These are phyloP conservation scores for Ornithoptera priamus DNA, from an alignment of 2,888 invertebrate species.

Conservation along the genomic window DNA sequence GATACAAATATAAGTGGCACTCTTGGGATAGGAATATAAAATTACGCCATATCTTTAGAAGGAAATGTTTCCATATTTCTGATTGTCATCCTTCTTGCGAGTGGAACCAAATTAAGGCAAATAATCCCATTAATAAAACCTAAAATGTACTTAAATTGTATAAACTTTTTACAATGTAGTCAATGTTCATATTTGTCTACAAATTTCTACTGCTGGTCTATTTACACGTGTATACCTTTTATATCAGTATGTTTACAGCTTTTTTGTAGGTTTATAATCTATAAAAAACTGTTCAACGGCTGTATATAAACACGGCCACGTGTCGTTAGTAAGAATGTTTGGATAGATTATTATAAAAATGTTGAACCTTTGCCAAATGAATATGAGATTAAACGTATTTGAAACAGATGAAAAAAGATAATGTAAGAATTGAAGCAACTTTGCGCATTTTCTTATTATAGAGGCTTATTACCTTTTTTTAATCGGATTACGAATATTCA, in stretches of 20 bases:
- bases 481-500: background rate
- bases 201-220: too few relatives aligned
- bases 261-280: background rate
- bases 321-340: background rate
- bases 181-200: too few relatives aligned
- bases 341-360: conserved; percentile 2
- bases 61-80: too few relatives aligned
- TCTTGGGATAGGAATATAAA: too few relatives aligned
- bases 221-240: background rate
- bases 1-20: too few relatives aligned
- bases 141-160: too few relatives aligned
- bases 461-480: background rate
- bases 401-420: background rate
- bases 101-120: too few relatives aligned
- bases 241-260: background rate
- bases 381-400: conserved; percentile 13
- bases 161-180: too few relatives aligned
- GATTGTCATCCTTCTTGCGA: too few relatives aligned
- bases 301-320: background rate
- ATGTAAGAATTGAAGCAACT: background rate
- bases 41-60: too few relatives aligned
- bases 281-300: background rate
- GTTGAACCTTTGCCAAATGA: conserved; percentile 26
- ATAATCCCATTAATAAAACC: too few relatives aligned
- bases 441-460: too few relatives aligned